Evolutionary conservation across 2,113 vertebrate genomes (phyloP).

Genomic region (Castor canadensis): DNA sequence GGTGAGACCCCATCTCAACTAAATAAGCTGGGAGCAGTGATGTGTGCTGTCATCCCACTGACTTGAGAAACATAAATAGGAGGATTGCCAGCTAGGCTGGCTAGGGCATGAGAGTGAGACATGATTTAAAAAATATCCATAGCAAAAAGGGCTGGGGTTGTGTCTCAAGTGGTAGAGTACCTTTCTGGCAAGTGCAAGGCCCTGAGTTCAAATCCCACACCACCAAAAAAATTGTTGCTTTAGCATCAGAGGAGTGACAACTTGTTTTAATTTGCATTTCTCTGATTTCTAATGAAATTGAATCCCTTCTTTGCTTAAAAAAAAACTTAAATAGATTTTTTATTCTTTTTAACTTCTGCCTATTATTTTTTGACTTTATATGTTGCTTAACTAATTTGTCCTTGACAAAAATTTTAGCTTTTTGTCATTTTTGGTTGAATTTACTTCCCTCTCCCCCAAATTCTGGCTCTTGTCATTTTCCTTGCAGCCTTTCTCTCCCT

Average conservation of each 20-base stretch:
- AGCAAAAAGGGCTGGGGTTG: too few species aligned
- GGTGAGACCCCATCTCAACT: too few species aligned
- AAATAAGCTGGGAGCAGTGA: too few species aligned
- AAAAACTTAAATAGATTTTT: not conserved
- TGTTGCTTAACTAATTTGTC: not conserved
- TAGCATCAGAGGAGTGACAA: not conserved
- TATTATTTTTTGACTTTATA: not conserved
- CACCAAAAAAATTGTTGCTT: not conserved
- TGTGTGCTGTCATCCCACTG: too few species aligned
- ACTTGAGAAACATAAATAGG: too few species aligned
- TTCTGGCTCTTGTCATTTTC: not conserved
- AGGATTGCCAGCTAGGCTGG: too few species aligned
- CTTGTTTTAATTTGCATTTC: not conserved
- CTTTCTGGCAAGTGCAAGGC: too few species aligned
- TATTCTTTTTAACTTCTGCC: not conserved
- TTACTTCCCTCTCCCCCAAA: not conserved
- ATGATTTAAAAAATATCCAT: too few species aligned
- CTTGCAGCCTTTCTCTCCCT: not conserved
- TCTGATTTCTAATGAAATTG: not conserved
- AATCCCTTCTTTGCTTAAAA: not conserved
- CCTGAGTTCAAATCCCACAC: too few species aligned
- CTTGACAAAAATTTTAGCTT: not conserved
- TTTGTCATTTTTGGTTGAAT: constrained; percentile 13
- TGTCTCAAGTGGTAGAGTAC: too few species aligned
- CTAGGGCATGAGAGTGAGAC: too few species aligned